Conservation (phyloP, 2,797 vertebrate genomes). For the Mastacembelus armatus region DNA sequence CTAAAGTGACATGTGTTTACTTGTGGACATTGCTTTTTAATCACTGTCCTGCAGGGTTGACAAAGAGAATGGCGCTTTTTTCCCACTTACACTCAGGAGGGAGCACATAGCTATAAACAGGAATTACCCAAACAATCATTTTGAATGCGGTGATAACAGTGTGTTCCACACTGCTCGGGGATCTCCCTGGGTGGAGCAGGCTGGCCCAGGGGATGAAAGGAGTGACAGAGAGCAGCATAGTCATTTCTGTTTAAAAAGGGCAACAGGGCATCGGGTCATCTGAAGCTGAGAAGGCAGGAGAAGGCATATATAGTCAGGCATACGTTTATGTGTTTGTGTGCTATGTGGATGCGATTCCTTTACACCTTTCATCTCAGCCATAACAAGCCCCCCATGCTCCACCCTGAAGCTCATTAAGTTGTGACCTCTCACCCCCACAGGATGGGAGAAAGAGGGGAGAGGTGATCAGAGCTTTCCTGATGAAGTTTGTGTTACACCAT, state of each 20-base stretch:
- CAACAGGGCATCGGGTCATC: conserved; percentile 73
- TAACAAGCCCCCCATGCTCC: conserved; percentile 37
- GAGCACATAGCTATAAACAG: conserved; percentile 90
- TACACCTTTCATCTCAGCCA: conserved; percentile 67
- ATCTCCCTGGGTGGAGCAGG: conserved; percentile 85
- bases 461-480: conserved; percentile 76
- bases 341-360: conserved; percentile 52
- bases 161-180: conserved; percentile 88
- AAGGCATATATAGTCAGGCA: conserved; percentile 24
- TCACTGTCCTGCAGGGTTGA: conserved; percentile 76
- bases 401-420: conserved; percentile 72
- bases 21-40: conserved; percentile 40
- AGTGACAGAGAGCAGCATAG: conserved; percentile 64
- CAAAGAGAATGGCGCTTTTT: conserved; percentile 74
- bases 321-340: conserved; percentile 49
- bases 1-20: conserved; percentile 10
- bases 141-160: conserved; percentile 93
- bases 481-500: conserved; percentile 54
- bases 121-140: conserved; percentile 96
- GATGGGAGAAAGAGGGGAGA: conserved; percentile 63
- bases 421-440: conserved; percentile 68
- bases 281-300: conserved; percentile 30
- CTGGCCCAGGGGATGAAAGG: conserved; percentile 52
- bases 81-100: conserved; percentile 78
- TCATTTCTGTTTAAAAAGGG: conserved; percentile 81